Base-by-base conservation (phyloP, 2,113 vertebrate species). In the Forbesichthys agassizii region DNA sequence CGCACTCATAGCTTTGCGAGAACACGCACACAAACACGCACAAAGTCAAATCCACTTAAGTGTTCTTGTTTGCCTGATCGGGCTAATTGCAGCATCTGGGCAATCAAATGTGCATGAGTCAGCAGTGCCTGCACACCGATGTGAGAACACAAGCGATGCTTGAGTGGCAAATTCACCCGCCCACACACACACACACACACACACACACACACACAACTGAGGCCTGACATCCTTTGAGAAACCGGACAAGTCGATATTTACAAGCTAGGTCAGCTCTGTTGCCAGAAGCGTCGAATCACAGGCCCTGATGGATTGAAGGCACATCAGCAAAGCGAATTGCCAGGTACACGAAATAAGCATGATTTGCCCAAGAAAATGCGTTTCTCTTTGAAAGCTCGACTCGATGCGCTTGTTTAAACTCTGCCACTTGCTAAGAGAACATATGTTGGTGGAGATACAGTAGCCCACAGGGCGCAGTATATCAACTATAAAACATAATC, bases 31-130 rank as follows among this genome's bases (percentile, higher is more conserved):
- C 42, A 64, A 48, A 69, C 57, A 62, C 27, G 27, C 27, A 20
- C 33, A 42, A 5, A 42, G 58, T 14, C 33, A 16, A 54, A 11
- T 64, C 64, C 72, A 54, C 66, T 79, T 67, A 61, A 52, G 36
- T 36, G 61, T 14, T 63, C 75, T 75, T 66, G 67, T 69, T 80
- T 69, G 48, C 55, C 84, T 49, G 66, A 71, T 71, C 52, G 1
- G 69, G 68, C 68, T 85, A 78, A 88, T 81, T 81, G 61, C 55
- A 67, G 75, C 83, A 81, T 74, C 79, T 66, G 66, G 69, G 27
- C 74, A 69, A 75, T 80, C 73, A 82, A 74, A 78, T 48, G 69
- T 60, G 71, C 51, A 64, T 77, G 73, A 75, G 69, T 75, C 66
- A 68, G 71, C 74, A 33, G 64, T 14, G 46, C 12, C 53, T 69